These are phyloP conservation scores for Scaptomyza hsui DNA, from an alignment of 1,140 invertebrate genomes.

Conservation along the genomic window DNA sequence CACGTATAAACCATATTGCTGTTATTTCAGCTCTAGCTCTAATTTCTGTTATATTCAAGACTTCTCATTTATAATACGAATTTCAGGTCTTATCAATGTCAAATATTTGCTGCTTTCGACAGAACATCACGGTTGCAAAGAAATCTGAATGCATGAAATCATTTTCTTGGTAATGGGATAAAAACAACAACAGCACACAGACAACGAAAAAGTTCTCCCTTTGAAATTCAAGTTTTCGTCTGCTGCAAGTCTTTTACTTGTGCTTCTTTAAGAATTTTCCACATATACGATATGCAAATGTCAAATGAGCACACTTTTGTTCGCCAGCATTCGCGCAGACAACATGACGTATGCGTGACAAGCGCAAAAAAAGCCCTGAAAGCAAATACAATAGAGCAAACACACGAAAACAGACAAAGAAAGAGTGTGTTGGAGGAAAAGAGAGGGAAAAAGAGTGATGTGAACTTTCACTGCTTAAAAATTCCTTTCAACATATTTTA, in stretches of 20 bases:
- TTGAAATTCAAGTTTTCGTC: slow-evolving; percentile 18
- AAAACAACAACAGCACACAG: neutral
- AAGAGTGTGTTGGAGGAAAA: neutral
- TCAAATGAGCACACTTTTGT: slow-evolving; percentile 20
- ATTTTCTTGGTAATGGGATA: slow-evolving; percentile 1
- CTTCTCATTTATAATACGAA: neutral
- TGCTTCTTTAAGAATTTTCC: slow-evolving; percentile 41
- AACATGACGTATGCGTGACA: slow-evolving; percentile 62
- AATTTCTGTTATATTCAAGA: neutral
- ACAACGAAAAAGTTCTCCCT: slow-evolving; percentile 3
- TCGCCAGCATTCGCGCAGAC: slow-evolving; percentile 28
- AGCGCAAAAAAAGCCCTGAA: slow-evolving; percentile 34
- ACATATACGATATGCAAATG: slow-evolving; percentile 31
- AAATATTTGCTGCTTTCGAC: slow-evolving; percentile 7
- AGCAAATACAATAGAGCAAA: slow-evolving; percentile 11
- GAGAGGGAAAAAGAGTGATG: neutral
- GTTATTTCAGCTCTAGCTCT: neutral
- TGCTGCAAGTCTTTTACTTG: slow-evolving; percentile 3
- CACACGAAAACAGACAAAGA: neutral
- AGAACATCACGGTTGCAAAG: slow-evolving; percentile 18
- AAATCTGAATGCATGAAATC: neutral
- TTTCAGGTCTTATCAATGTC: slow-evolving; percentile 18
- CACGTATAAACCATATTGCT: neutral
- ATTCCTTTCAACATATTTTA: slow-evolving; percentile 18
- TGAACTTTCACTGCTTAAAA: slow-evolving; percentile 23